A percentile compares a stretch with the other conserved stretches of the same genome.
phyloP scores from a whole-genome alignment of 2,113 vertebrate genomes.

The Recurvirostra avosetta region DNA sequence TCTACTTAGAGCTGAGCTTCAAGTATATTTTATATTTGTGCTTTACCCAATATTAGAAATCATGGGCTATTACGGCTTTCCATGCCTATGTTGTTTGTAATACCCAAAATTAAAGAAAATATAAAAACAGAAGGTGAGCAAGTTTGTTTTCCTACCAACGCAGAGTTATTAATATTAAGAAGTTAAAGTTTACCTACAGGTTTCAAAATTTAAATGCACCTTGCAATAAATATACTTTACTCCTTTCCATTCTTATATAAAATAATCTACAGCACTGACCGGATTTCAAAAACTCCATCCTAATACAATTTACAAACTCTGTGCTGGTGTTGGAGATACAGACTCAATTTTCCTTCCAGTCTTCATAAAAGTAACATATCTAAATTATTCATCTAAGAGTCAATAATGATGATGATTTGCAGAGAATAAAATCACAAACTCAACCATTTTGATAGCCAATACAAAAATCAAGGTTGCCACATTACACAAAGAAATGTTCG shows the following conservation, averaged over 20 bases:
- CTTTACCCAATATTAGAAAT: conserved; percentile 80
- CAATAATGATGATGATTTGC: conserved; percentile 32
- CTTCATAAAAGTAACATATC: conserved; percentile 41
- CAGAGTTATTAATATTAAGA: conserved; percentile 28
- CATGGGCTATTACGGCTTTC: conserved; percentile 66
- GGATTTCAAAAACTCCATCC: conserved; percentile 57
- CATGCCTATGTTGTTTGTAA: conserved; percentile 64
- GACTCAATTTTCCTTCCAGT: conserved; percentile 46
- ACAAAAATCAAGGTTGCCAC: conserved; percentile 28
- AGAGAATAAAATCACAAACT: conserved; percentile 37
- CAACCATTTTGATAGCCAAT: conserved; percentile 27
- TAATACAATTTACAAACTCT: conserved; percentile 59
- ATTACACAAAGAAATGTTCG: conserved; percentile 14
- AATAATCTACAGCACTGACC: conserved; percentile 61
- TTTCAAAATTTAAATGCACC: conserved; percentile 43
- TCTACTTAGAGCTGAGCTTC: conserved; percentile 97
- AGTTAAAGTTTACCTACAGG: conserved; percentile 22
- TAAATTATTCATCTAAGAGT: conserved; percentile 55
- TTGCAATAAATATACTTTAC: conserved; percentile 40
- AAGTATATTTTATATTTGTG: conserved; percentile 96
- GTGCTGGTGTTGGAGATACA: conserved; percentile 24
- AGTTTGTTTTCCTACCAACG: neutral
- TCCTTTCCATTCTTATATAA: conserved; percentile 20
- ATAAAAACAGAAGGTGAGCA: conserved; percentile 49
- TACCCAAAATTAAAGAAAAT: conserved; percentile 65